Evolutionary conservation across 2,113 vertebrate species (phyloP).

Genomic region (Gorsachius goisagi): DNA sequence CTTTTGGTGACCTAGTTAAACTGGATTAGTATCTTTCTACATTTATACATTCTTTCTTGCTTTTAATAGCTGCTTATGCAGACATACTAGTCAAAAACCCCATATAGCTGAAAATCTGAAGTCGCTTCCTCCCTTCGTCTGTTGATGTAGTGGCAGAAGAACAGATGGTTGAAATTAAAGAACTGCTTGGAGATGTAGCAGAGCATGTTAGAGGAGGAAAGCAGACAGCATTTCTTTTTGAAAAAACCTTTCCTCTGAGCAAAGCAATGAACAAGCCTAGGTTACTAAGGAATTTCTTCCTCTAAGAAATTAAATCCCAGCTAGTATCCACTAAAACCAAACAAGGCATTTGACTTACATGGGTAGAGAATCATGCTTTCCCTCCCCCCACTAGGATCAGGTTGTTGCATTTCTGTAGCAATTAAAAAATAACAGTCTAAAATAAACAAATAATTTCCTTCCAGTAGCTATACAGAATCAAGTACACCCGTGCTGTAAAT

Average conservation of each 20-base stretch:
- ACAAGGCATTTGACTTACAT: neutral
- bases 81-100: constrained; percentile 10
- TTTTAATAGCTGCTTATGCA: constrained; percentile 27
- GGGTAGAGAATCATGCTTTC: neutral
- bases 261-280: neutral
- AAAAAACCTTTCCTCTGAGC: neutral
- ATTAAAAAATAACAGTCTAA: neutral
- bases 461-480: constrained; percentile 24
- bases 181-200: neutral
- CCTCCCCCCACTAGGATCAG: neutral
- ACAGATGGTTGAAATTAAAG: constrained; percentile 40
- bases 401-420: neutral
- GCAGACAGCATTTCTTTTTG: neutral
- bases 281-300: neutral
- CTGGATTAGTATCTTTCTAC: neutral
- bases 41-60: neutral
- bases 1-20: neutral
- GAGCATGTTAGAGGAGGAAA: neutral
- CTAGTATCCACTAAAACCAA: neutral
- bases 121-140: neutral
- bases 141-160: constrained; percentile 1
- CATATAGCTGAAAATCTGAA: constrained; percentile 20
- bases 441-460: constrained; percentile 43
- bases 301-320: neutral
- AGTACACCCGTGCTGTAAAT: constrained; percentile 4